Conservation (phyloP, 2,797 vertebrate species). For the Gobio occitaniae region DNA sequence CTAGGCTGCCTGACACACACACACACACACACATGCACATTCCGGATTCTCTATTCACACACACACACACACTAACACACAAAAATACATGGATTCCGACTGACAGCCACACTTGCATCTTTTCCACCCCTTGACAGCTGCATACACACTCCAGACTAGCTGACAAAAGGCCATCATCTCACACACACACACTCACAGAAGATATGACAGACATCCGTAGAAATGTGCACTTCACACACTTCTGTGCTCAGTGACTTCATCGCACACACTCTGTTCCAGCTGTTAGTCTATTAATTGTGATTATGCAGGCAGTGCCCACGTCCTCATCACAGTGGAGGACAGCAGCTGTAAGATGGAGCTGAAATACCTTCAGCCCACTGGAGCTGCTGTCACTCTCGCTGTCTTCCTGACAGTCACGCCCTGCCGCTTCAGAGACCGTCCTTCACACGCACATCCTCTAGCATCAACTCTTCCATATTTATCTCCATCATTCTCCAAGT, state of each 20-base stretch:
- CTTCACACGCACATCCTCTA: neutral
- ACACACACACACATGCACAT: conserved; percentile 19
- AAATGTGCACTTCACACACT: conserved; percentile 28
- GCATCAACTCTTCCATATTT: conserved; percentile 9
- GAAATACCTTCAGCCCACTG: conserved; percentile 64
- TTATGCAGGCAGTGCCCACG: conserved; percentile 74
- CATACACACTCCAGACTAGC: conserved; percentile 59
- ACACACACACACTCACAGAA: conserved; percentile 5
- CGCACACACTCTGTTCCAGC: conserved; percentile 35
- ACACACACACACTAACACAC: conserved; percentile 13
- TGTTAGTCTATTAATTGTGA: conserved; percentile 73
- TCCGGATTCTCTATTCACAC: neutral
- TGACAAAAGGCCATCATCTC: conserved; percentile 66
- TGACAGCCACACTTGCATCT: conserved; percentile 36
- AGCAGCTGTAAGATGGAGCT: conserved; percentile 72
- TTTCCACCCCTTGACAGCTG: conserved; percentile 49
- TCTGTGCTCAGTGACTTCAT: conserved; percentile 23
- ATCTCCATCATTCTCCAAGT: neutral
- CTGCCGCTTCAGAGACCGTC: conserved; percentile 19
- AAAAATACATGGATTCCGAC: conserved; percentile 27
- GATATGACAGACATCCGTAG: conserved; percentile 31
- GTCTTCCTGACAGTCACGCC: conserved; percentile 29
- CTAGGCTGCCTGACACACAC: neutral
- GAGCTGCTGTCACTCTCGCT: conserved; percentile 53
- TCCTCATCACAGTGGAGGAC: conserved; percentile 73